Base-by-base conservation (phyloP, 2,797 vertebrate species). In the Alcedo quadribrachys region DNA sequence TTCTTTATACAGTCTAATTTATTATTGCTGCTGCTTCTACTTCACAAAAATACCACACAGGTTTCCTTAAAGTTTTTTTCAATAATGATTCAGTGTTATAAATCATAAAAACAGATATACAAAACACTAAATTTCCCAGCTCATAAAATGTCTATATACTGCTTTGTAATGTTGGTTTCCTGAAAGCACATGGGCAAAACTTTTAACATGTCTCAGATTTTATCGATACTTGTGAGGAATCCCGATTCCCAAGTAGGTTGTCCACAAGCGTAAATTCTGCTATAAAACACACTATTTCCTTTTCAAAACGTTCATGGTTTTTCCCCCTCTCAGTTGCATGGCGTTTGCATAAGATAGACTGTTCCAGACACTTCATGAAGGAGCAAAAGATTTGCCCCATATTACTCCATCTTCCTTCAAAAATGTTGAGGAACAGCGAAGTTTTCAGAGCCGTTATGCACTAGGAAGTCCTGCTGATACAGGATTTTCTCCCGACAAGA, bases 11-110 rank as follows among this genome's bases (percentile, higher is more conserved):
- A 28, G 2, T 22, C 12, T 54, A 3, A 35, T 58, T 83, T 54
- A 65, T 62, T 40, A 42, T 25, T 0, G 0, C 7, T 40, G 81
- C 71, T 62, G 45, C 53, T 5, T 48, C 33, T 48, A 76, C 33
- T 74, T 84, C 28, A 67, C 15, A 79, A 84, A 63, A 17, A 43
- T 1, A 30, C 1, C 0, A 0, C 11, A 7, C 8, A 48, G 9
- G 40, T 85, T 87, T 32, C 55, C 21, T 28, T n/a, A 15, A 40
- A 37, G 6, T 0, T 24, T 68, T 92, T 51, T 81, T 58, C 13
- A 25, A 63, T 43, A n/a, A n/a, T 4, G 32, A 20, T 40, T 65
- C 11, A 15, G 35, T 21, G 6, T 37, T 63, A 61, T 9, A 62
- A n/a, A 32, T 11, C 8, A 55, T 25, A 92, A 77, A 63, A 40